Conservation (phyloP, 2,888 invertebrate genomes). For the Steinernema scapterisci region DNA sequence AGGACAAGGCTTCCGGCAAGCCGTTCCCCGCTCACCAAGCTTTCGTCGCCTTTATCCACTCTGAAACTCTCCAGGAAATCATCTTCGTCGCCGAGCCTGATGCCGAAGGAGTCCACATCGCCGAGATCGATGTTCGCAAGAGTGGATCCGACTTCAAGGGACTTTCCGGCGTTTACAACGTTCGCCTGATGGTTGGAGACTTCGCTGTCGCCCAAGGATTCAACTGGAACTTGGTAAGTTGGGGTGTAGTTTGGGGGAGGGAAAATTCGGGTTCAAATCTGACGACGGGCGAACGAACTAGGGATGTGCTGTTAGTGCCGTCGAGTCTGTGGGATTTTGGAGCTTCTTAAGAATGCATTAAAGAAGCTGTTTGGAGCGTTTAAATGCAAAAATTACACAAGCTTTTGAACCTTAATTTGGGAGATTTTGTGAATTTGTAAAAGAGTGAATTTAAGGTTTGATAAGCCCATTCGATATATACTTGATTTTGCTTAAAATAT, state of each 20-base stretch:
- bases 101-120: slow-evolving; percentile 75
- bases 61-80: slow-evolving; percentile 78
- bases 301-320: too few relatives aligned
- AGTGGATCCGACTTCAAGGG: slow-evolving; percentile 80
- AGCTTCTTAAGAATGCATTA: too few relatives aligned
- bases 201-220: slow-evolving; percentile 86
- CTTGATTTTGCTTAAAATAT: too few relatives aligned
- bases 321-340: too few relatives aligned
- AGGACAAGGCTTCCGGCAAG: slow-evolving; percentile 76
- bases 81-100: slow-evolving; percentile 87
- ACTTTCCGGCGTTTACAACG: slow-evolving; percentile 79
- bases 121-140: slow-evolving; percentile 84
- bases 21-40: slow-evolving; percentile 77
- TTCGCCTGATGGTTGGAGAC: slow-evolving; percentile 88
- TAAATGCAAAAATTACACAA: too few relatives aligned
- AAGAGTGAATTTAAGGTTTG: too few relatives aligned
- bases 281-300: too few relatives aligned
- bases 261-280: too few relatives aligned
- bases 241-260: too few relatives aligned
- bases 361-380: too few relatives aligned
- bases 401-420: background rate
- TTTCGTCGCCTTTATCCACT: slow-evolving; percentile 80
- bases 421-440: slow-evolving; percentile 5
- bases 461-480: too few relatives aligned
- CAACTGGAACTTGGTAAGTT: slow-evolving; percentile 78